Evolutionary conservation across 92 coral and sea anemone genomes (phyloP).

Genomic region (Actinostola sp.): DNA sequence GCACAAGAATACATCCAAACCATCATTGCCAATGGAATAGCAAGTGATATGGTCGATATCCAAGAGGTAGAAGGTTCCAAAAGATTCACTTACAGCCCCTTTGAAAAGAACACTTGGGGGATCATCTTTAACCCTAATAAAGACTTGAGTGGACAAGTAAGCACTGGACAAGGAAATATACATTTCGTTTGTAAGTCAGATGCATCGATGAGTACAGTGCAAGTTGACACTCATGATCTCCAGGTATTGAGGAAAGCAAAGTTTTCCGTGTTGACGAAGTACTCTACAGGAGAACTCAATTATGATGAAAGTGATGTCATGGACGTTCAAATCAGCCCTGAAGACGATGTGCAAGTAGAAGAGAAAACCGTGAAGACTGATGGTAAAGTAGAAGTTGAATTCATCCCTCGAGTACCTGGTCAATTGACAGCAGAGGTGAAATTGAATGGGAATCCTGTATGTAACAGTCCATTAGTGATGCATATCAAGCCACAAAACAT

Average conservation of each 20-base stretch:
- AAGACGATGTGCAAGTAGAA: conserved; percentile 8
- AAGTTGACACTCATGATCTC: conserved; percentile 3
- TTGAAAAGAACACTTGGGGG: not conserved
- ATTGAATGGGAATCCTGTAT: conserved; percentile 15
- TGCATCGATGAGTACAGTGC: conserved; percentile 1
- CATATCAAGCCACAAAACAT: conserved; percentile 26
- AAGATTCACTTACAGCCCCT: conserved; percentile 1
- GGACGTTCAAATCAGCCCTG: conserved; percentile 14
- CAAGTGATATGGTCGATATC: conserved; percentile 21
- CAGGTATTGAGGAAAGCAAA: conserved; percentile 5
- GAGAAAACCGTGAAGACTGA: conserved; percentile 14
- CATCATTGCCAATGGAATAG: conserved; percentile 16
- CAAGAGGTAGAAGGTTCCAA: conserved; percentile 11
- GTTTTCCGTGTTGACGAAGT: not conserved
- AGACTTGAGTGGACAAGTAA: conserved; percentile 6
- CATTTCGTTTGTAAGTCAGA: not conserved
- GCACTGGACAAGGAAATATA: conserved; percentile 8
- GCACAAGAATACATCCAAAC: conserved; percentile 15
- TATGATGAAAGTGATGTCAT: not conserved
- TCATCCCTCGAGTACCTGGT: conserved; percentile 27
- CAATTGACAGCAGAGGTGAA: conserved; percentile 28
- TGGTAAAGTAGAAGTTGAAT: conserved; percentile 15
- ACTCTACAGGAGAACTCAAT: conserved; percentile 1
- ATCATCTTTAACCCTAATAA: conserved; percentile 8
- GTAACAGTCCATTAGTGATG: conserved; percentile 29